Conservation (phyloP, 2,797 vertebrate genomes). For the Parotocinclus haroldoi region DNA sequence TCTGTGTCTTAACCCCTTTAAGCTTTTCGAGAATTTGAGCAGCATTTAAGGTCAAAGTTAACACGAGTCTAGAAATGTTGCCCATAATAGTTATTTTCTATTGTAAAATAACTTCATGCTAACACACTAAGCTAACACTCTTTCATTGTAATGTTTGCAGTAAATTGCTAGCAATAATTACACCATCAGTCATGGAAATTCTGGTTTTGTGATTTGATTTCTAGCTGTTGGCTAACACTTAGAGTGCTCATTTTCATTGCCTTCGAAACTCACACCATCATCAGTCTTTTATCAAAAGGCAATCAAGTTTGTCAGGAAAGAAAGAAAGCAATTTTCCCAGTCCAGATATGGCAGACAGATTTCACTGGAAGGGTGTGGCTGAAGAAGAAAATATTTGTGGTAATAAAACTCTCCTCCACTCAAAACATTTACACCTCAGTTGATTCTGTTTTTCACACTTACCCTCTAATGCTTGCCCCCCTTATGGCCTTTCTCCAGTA, state of each 20-base stretch:
- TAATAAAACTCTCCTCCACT: conserved; percentile 47
- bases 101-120: no score
- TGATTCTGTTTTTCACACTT: conserved; percentile 41
- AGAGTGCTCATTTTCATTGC: conserved; percentile 34
- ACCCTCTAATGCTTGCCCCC: conserved; percentile 31
- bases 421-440: conserved; percentile 44
- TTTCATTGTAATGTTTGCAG: no score
- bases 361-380: conserved; percentile 37
- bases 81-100: no score
- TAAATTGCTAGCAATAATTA: neutral
- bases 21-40: no score
- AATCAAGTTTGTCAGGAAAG: conserved; percentile 48
- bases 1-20: no score
- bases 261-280: conserved; percentile 36
- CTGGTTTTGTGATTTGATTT: conserved; percentile 19
- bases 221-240: conserved; percentile 23
- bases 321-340: conserved; percentile 49
- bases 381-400: conserved; percentile 46
- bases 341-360: conserved; percentile 44
- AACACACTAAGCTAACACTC: no score
- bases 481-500: conserved; percentile 20
- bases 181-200: conserved; percentile 8
- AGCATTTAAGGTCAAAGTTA: no score
- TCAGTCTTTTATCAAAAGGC: conserved; percentile 41
- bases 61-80: no score